Percentiles rank a stretch among this genome's conserved stretches.
These are phyloP conservation scores for Caenorhabditis virilis DNA, from an alignment of 2,888 invertebrate genomes.

Conservation along the genomic window DNA sequence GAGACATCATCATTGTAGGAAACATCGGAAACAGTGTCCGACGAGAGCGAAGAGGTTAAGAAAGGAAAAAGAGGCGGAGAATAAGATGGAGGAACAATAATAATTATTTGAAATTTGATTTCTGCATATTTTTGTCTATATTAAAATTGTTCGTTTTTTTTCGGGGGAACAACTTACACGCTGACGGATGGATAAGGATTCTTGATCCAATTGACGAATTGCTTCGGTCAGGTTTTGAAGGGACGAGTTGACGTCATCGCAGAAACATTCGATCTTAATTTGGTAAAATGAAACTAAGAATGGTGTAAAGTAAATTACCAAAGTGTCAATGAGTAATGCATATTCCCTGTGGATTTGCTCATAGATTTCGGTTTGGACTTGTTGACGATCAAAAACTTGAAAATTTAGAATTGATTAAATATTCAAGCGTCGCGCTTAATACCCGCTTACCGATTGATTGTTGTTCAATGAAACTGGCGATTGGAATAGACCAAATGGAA, in stretches of 20 bases:
- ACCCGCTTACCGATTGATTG: slow-evolving; percentile 56
- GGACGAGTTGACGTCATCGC: slow-evolving; percentile 40
- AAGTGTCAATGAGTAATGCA: slow-evolving; percentile 68
- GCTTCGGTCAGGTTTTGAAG: slow-evolving; percentile 30
- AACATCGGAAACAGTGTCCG: slow-evolving; percentile 63
- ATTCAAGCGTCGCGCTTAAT: neutral
- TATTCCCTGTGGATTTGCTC: slow-evolving; percentile 69
- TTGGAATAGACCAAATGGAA: slow-evolving; percentile 62
- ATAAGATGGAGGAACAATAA: neutral
- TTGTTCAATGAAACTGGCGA: slow-evolving; percentile 61
- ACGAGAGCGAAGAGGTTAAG: slow-evolving; percentile 56
- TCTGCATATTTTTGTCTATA: neutral
- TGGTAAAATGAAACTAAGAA: neutral
- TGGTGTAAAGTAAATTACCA: slow-evolving; percentile 30
- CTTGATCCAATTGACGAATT: slow-evolving; percentile 22
- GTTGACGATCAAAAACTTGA: slow-evolving; percentile 71
- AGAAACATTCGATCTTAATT: slow-evolving; percentile 45
- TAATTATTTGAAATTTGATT: neutral
- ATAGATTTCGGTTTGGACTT: slow-evolving; percentile 69
- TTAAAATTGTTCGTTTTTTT: neutral
- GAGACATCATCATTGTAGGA: slow-evolving; percentile 66
- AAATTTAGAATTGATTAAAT: slow-evolving; percentile 11
- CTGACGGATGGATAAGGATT: slow-evolving; percentile 15
- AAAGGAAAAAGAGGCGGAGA: neutral
- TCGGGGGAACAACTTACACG: too few species aligned